Evolutionary conservation across 2,888 invertebrate species (phyloP).

Genomic region (Dicycla oo): DNA sequence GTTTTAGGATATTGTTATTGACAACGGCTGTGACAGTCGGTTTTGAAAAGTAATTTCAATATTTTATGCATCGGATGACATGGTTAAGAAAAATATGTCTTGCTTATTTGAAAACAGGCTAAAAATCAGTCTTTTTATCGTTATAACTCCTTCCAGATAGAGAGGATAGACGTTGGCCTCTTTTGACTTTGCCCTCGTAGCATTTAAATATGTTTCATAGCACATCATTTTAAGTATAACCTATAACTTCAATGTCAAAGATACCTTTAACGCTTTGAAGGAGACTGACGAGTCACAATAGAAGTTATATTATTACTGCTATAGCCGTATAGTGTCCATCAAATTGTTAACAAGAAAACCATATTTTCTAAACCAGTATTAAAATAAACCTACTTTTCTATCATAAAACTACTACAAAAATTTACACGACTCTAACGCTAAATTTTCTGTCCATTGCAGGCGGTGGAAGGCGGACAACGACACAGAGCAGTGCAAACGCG

Average conservation of each 20-base stretch:
- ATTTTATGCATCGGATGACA: not conserved
- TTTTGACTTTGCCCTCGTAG: not conserved
- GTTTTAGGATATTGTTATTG: constrained; percentile 49
- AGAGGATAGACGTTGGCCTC: not conserved
- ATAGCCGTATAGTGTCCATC: too few species aligned
- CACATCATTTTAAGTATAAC: not conserved
- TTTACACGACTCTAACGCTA: constrained; percentile 3
- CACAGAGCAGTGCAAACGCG: constrained; percentile 80
- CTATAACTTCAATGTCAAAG: not conserved
- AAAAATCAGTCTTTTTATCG: not conserved
- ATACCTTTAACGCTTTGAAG: too few species aligned
- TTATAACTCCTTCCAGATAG: not conserved
- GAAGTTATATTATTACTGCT: too few species aligned
- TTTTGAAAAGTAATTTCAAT: constrained; percentile 10
- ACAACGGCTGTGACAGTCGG: not conserved
- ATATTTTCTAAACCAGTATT: not conserved
- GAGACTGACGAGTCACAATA: too few species aligned
- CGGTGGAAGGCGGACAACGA: constrained; percentile 77
- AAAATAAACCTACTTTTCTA: not conserved
- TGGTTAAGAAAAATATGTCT: not conserved
- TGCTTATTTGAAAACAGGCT: not conserved
- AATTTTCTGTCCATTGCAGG: constrained; percentile 78
- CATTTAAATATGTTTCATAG: not conserved
- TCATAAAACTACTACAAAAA: not conserved
- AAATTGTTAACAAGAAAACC: not conserved